Conservation (phyloP, 2,797 vertebrate genomes). For the Cyclopterus lumpus region DNA sequence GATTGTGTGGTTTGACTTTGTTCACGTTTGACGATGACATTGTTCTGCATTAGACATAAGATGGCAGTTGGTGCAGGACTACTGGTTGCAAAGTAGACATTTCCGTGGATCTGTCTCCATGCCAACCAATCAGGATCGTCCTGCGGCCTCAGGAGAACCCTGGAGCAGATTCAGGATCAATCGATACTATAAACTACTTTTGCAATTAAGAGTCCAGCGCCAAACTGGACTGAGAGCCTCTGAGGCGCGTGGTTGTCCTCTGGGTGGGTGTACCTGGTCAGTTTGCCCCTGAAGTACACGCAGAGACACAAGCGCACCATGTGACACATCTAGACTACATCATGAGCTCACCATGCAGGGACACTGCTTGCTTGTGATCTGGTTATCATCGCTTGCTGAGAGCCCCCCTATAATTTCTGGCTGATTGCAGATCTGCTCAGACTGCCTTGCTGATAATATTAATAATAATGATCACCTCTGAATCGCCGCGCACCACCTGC, state of each 20-base stretch:
- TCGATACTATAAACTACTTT: not conserved
- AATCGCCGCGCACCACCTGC: not conserved
- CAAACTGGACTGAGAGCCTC: conserved; percentile 4
- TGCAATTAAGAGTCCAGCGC: not conserved
- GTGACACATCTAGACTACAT: not conserved
- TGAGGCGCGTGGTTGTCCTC: conserved; percentile 4
- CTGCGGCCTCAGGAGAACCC: not conserved
- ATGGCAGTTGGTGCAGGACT: not conserved
- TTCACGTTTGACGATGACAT: not conserved
- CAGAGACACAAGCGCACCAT: conserved; percentile 2
- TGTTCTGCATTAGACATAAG: not conserved
- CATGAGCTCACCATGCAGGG: not conserved
- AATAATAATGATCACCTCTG: conserved; percentile 5
- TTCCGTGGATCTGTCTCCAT: not conserved
- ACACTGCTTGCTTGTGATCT: conserved; percentile 1
- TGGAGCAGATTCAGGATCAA: not conserved
- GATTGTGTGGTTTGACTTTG: not conserved
- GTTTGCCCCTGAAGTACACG: not conserved
- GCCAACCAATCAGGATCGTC: not conserved
- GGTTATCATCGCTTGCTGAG: conserved; percentile 1
- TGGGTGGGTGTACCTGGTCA: not conserved
- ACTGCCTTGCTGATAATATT: not conserved
- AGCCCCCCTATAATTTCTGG: not conserved
- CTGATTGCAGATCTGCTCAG: conserved; percentile 6
- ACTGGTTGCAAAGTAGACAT: not conserved